Evolutionary conservation across 2,888 invertebrate species (phyloP).

Genomic region (Strigamia maritima): DNA sequence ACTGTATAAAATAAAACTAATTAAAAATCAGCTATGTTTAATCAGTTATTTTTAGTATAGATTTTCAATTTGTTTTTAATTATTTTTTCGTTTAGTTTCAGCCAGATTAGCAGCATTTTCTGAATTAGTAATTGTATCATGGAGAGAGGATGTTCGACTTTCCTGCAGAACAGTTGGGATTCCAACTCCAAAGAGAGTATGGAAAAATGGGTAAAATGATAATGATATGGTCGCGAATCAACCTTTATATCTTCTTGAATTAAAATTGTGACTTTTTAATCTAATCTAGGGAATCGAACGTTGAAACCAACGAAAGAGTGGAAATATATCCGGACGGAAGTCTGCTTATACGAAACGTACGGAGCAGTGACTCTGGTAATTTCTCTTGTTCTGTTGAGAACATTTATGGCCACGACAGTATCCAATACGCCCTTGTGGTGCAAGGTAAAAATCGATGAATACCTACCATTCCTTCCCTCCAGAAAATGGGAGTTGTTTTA

Average conservation of each 20-base stretch:
- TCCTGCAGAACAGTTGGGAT: constrained; percentile 70
- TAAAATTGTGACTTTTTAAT: background rate
- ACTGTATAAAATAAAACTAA: no score
- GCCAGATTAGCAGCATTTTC: constrained; percentile 85
- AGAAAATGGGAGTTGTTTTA: background rate
- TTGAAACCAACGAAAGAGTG: background rate
- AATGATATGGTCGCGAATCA: background rate
- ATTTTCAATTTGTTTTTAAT: no score
- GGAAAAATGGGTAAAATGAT: constrained; percentile 39
- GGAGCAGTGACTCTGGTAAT: constrained; percentile 50
- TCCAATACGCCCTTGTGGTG: constrained; percentile 49
- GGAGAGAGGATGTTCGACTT: constrained; percentile 64
- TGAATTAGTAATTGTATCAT: constrained; percentile 61
- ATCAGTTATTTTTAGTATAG: no score
- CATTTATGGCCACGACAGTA: constrained; percentile 49
- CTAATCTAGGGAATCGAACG: background rate
- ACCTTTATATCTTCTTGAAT: background rate
- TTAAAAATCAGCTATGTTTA: no score
- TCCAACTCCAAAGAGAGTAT: constrained; percentile 63
- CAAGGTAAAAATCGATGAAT: constrained; percentile 48
- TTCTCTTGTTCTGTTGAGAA: constrained; percentile 52
- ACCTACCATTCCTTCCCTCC: background rate
- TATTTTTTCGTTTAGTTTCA: constrained; percentile 61
- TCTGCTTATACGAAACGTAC: constrained; percentile 48
- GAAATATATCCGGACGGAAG: constrained; percentile 22